Percentiles rank a stretch among this genome's conserved stretches.
phyloP scores from a whole-genome alignment of 2,113 vertebrate genomes.

The Cynopterus brachyotis region DNA sequence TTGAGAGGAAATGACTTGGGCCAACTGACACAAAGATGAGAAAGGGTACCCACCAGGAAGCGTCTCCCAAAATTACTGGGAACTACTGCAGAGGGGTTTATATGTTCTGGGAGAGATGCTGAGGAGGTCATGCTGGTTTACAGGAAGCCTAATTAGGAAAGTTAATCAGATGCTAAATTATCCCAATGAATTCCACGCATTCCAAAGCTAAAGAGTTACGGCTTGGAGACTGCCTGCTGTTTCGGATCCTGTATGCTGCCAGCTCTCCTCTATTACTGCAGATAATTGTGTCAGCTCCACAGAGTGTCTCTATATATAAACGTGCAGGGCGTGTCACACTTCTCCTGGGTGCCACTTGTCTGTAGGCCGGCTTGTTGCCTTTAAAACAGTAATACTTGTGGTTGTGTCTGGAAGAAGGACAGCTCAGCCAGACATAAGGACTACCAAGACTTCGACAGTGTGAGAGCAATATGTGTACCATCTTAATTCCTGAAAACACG shows the following conservation, averaged over 20 bases:
- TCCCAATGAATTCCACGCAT: constrained; percentile 25
- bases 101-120: not conserved
- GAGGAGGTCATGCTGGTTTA: constrained; percentile 41
- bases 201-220: not conserved
- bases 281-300: constrained; percentile 1
- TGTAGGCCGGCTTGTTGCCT: not conserved
- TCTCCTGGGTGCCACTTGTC: not conserved
- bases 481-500: not conserved
- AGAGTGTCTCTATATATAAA: constrained; percentile 39
- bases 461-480: not conserved
- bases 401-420: not conserved
- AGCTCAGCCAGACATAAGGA: not conserved
- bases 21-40: not conserved
- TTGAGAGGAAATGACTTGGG: not conserved
- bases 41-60: not conserved
- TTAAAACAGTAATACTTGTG: not conserved
- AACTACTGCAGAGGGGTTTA: not conserved
- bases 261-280: not conserved
- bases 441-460: not conserved
- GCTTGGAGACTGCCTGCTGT: constrained; percentile 15
- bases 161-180: constrained; percentile 65
- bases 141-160: constrained; percentile 40
- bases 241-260: not conserved
- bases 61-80: not conserved
- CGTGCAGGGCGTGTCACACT: not conserved